Evolutionary conservation across 2,113 vertebrate species (phyloP).

Genomic region (human (Homo sapiens)): GRCh38 chr5:2994001-2994500

Average conservation of each 20-base stretch:
- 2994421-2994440: rapidly evolving
- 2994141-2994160: rapidly evolving
- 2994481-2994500: rapidly evolving
- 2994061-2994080: neutral
- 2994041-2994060: too few species aligned
- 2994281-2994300: neutral
- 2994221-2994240: rapidly evolving
- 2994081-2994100: neutral
- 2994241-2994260: rapidly evolving
- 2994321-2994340: rapidly evolving
- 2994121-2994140: neutral
- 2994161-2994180: rapidly evolving
- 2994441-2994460: rapidly evolving
- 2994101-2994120: neutral
- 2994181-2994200: rapidly evolving
- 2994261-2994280: rapidly evolving
- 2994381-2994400: rapidly evolving
- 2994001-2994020: neutral
- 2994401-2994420: neutral
- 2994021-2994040: neutral
- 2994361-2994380: rapidly evolving
- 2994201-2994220: too few species aligned
- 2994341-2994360: rapidly evolving
- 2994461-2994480: rapidly evolving
- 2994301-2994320: rapidly evolving